Evolutionary conservation across 30 jellyfish, hydroid and myxozoan species (phyloP), one percentile per base, ranked within the genome.

Genomic region (Turritopsis dohrnii): DNA sequence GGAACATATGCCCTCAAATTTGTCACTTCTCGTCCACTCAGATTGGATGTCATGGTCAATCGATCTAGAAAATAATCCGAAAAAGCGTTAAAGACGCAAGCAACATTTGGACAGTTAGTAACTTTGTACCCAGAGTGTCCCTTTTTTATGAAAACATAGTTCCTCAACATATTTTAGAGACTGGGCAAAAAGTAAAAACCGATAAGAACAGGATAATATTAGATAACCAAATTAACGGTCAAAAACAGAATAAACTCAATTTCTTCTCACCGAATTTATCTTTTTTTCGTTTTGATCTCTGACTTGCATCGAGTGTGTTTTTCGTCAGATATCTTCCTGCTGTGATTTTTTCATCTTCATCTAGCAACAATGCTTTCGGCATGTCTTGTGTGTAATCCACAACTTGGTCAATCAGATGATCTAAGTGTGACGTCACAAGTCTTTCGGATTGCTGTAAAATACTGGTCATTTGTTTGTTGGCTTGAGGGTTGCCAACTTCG

Each of bases 291-390:
- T 74, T 30, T 74, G 28, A 20, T 29, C 27, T 30, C 27, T 74
- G 28, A 74, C 18, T 74, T 24, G 65, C 83, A 0, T 27, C 60
- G 16, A 74, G 13, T 0, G 8, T 41, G 60, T 16, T 74, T 74
- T 74, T 26, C 13, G 83, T 30, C n/a, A 74, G 23, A 29, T 0
- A 74, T 24, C 53, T 74, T 18, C 65, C 83, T 23, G 83, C 8
- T 0, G 83, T 74, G 53, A 74, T 91, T 21, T 86, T 52, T 54
- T 91, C 97, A 21, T 91, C 92, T 29, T 90, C 83, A 65, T 90
- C 97, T 82, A 92, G 85, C 53, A 91, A 29, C 87, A 91, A 53
- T 13, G 95, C 96, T 74, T 87, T 87, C 17, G 97, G 97, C 66
- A 91, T 77, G 79, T 90, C 97, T 18, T 71, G 76, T 9, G 83